phyloP scores from a whole-genome alignment of 2,888 invertebrate species.

The Sphaerophoria rueppellii region DNA sequence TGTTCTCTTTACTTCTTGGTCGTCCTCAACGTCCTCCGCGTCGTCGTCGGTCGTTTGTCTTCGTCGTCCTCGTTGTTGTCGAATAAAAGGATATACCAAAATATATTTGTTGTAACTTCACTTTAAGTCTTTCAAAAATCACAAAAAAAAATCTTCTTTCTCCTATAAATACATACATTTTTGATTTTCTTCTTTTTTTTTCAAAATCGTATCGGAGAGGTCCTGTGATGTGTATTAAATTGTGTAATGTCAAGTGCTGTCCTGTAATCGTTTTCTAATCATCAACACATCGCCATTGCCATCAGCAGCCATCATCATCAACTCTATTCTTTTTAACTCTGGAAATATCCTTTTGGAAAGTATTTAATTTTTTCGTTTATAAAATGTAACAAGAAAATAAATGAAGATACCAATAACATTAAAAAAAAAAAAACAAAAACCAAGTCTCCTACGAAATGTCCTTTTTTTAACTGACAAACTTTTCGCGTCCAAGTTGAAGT shows the following conservation, averaged over 20 bases:
- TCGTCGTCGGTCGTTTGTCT: not conserved
- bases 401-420: not conserved
- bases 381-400: constrained; percentile 25
- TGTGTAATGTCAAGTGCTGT: constrained; percentile 67
- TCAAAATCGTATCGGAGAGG: constrained; percentile 16
- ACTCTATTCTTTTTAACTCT: not conserved
- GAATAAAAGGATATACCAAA: constrained; percentile 40
- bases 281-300: constrained; percentile 38
- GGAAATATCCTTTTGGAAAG: constrained; percentile 1
- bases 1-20: constrained; percentile 67
- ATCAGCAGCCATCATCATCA: constrained; percentile 37
- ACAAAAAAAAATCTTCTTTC: constrained; percentile 35
- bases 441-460: constrained; percentile 7
- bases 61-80: not conserved
- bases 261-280: constrained; percentile 60
- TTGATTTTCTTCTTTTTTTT: constrained; percentile 20
- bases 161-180: constrained; percentile 32
- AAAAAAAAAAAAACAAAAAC: not conserved
- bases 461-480: constrained; percentile 11
- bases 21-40: not conserved
- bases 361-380: not conserved
- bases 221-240: constrained; percentile 47
- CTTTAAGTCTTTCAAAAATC: constrained; percentile 28
- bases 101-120: constrained; percentile 44
- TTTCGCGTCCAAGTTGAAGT: constrained; percentile 38